Conservation (phyloP, 2,888 invertebrate genomes). For the Plebejus argus region DNA sequence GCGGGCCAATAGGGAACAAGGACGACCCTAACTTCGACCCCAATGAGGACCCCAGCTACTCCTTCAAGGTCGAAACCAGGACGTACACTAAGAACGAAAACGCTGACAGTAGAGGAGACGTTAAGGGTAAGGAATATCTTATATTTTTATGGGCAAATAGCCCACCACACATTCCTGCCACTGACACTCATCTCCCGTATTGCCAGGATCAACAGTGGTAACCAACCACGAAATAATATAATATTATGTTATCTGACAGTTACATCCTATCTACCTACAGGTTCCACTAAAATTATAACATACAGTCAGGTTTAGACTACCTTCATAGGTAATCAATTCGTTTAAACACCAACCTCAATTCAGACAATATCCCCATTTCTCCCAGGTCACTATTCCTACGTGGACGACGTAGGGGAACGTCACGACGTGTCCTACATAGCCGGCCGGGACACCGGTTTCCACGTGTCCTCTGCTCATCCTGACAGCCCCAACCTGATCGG, state of each 20-base stretch:
- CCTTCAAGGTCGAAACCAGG: slow-evolving; percentile 84
- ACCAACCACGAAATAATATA: no score
- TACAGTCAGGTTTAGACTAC: no score
- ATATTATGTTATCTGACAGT: no score
- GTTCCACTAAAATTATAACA: no score
- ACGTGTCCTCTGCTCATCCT: slow-evolving; percentile 85
- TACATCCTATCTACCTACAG: no score
- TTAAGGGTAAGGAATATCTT: slow-evolving; percentile 69
- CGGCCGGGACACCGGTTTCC: slow-evolving; percentile 87
- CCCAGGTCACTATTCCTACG: slow-evolving; percentile 84
- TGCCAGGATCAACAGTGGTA: no score
- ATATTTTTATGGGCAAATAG: no score
- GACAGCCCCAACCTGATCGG: slow-evolving; percentile 85
- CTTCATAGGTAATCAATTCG: neutral
- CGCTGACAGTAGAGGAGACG: slow-evolving; percentile 82
- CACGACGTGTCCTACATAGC: slow-evolving; percentile 89
- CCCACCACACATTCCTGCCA: no score
- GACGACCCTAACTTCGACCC: slow-evolving; percentile 89
- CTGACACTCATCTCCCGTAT: no score
- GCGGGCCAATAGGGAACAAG: slow-evolving; percentile 83
- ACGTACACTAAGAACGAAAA: slow-evolving; percentile 86
- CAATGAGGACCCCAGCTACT: slow-evolving; percentile 88
- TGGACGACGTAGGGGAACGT: slow-evolving; percentile 88
- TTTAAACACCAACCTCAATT: neutral
- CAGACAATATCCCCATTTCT: slow-evolving; percentile 11